Evolutionary conservation across 2,888 invertebrate species (phyloP).

Genomic region (Ptychoptera albimana): DNA sequence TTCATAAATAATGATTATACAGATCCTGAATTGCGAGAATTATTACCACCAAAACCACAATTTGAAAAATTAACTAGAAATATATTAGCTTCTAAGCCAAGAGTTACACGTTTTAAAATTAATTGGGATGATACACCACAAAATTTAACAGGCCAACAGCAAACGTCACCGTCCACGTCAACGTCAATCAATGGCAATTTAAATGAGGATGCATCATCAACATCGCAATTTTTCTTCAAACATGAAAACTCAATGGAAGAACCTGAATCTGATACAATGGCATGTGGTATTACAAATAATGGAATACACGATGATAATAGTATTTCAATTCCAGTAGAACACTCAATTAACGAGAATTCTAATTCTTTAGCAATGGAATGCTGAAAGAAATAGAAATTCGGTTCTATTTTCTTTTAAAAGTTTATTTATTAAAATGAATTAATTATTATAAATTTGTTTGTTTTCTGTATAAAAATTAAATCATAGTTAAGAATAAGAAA

Average conservation of each 20-base stretch:
- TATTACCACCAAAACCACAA: constrained; percentile 81
- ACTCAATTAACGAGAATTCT: constrained; percentile 28
- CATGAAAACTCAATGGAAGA: neutral
- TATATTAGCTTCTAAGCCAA: constrained; percentile 64
- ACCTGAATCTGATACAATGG: constrained; percentile 4
- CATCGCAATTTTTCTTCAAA: neutral
- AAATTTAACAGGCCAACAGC: constrained; percentile 14
- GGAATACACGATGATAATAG: constrained; percentile 24
- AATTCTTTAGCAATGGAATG: constrained; percentile 32
- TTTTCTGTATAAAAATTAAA: no score
- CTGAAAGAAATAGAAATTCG: constrained; percentile 12
- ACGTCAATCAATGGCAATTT: constrained; percentile 10
- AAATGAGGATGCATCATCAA: constrained; percentile 1
- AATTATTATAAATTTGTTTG: no score
- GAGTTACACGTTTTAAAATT: constrained; percentile 93
- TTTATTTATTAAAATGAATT: no score
- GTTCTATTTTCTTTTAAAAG: no score
- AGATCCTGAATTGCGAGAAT: constrained; percentile 84
- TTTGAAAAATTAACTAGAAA: constrained; percentile 73
- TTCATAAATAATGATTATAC: constrained; percentile 96
- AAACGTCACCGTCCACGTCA: no score
- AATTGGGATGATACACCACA: constrained; percentile 78
- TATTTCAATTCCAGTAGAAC: constrained; percentile 23
- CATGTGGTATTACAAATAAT: constrained; percentile 4
- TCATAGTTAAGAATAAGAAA: no score